These are phyloP conservation scores for Pardalotus punctatus DNA, from an alignment of 2,113 vertebrate species.

Conservation along the genomic window DNA sequence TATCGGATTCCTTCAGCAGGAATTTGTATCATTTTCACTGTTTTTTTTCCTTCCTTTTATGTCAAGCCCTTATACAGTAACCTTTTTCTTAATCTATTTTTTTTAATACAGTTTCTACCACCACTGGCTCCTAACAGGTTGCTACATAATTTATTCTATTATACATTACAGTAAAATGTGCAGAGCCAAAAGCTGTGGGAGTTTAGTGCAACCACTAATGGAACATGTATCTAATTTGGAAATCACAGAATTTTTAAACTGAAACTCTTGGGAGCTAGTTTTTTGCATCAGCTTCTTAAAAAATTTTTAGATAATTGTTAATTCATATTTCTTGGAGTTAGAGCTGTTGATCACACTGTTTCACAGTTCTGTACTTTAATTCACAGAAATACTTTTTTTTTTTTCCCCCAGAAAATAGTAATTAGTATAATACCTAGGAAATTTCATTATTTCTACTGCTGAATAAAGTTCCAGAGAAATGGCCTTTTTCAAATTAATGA, in stretches of 20 bases:
- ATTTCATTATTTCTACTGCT: neutral
- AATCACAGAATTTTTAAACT: neutral
- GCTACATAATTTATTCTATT: neutral
- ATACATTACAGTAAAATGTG: neutral
- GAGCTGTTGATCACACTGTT: neutral
- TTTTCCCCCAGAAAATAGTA: neutral
- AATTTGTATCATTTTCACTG: neutral
- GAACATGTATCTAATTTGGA: neutral
- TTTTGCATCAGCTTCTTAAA: neutral
- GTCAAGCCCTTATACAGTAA: neutral
- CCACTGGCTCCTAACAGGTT: neutral
- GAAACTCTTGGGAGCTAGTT: neutral
- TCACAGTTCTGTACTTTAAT: neutral
- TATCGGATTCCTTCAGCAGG: neutral
- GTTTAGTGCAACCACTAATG: neutral
- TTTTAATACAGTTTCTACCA: neutral
- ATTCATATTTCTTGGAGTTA: neutral
- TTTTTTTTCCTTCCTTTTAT: neutral
- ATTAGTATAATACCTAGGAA: neutral
- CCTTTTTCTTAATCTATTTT: neutral
- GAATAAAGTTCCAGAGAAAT: neutral
- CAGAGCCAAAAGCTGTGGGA: neutral
- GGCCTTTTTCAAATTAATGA: neutral
- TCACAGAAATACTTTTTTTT: neutral
- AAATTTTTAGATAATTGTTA: neutral